Conservation (phyloP, 2,888 invertebrate species). For the Mimumesa dahlbomi region DNA sequence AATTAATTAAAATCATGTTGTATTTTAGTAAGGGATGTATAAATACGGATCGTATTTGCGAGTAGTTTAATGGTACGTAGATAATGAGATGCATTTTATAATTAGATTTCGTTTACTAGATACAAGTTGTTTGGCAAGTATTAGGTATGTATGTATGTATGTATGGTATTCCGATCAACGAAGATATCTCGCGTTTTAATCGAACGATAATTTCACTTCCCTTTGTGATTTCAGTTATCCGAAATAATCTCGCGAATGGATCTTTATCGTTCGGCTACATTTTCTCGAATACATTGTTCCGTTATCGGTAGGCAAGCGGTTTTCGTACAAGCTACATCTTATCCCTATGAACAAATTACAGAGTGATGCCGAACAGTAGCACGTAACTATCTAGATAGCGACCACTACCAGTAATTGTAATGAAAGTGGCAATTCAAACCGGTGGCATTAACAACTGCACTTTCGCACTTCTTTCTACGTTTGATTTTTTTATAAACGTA, state of each 20-base stretch:
- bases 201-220: slow-evolving; percentile 42
- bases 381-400: slow-evolving; percentile 40
- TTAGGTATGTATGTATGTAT: no score
- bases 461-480: slow-evolving; percentile 31
- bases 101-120: background rate
- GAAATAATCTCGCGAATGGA: slow-evolving; percentile 42
- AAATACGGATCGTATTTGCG: no score
- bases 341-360: slow-evolving; percentile 44
- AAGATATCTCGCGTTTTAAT: slow-evolving; percentile 28
- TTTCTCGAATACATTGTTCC: slow-evolving; percentile 38
- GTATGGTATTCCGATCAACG: no score
- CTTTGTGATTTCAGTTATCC: slow-evolving; percentile 32
- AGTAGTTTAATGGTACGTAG: no score
- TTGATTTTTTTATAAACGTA: slow-evolving; percentile 16
- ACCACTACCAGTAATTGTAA: slow-evolving; percentile 41
- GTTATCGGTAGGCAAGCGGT: slow-evolving; percentile 38
- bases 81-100: background rate
- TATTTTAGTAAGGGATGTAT: no score
- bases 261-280: slow-evolving; percentile 39
- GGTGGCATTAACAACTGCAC: slow-evolving; percentile 36
- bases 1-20: no score
- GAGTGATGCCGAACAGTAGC: slow-evolving; percentile 46
- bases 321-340: slow-evolving; percentile 9
- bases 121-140: background rate
- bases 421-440: slow-evolving; percentile 49